Evolutionary conservation across 2,888 invertebrate species (phyloP).

Genomic region (Oscheius sp.): DNA sequence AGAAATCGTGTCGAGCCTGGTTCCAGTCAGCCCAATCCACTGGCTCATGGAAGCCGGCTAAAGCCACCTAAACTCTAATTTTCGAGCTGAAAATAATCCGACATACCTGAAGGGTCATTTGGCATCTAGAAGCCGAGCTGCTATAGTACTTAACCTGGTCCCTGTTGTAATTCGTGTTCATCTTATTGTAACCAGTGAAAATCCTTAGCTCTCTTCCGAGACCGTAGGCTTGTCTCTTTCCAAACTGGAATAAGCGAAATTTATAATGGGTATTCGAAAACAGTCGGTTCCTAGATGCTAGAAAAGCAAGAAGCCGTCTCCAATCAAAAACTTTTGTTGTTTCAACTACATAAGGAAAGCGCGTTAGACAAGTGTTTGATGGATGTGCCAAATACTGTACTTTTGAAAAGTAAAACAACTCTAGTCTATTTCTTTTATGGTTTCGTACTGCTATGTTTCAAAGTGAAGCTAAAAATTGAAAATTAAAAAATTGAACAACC

Average conservation of each 20-base stretch:
- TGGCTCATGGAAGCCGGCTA: conserved; percentile 32
- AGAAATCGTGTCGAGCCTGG: conserved; percentile 32
- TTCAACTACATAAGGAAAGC: too few relatives aligned
- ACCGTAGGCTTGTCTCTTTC: conserved; percentile 60
- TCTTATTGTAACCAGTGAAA: conserved; percentile 47
- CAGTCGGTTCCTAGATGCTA: too few relatives aligned
- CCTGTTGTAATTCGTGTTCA: conserved; percentile 47
- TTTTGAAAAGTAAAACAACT: too few relatives aligned
- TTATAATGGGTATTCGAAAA: too few relatives aligned
- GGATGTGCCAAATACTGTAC: too few relatives aligned
- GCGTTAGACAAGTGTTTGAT: too few relatives aligned
- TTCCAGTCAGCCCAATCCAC: conserved; percentile 47
- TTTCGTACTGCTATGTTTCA: too few relatives aligned
- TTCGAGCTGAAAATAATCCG: not conserved
- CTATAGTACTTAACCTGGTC: conserved; percentile 58
- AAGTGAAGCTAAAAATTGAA: too few relatives aligned
- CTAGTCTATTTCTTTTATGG: too few relatives aligned
- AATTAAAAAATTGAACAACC: too few relatives aligned
- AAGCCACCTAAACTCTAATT: conserved; percentile 14
- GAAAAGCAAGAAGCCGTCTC: too few relatives aligned
- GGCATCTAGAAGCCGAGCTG: conserved; percentile 62
- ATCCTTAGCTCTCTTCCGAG: conserved; percentile 55
- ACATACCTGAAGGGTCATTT: conserved; percentile 62
- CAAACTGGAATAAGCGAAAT: conserved; percentile 40
- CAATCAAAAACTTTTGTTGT: too few relatives aligned